A percentile compares a stretch with the other conserved stretches of the same genome.
These are phyloP conservation scores for Amazonetta brasiliensis DNA, from an alignment of 2,797 vertebrate genomes.

Conservation along the genomic window DNA sequence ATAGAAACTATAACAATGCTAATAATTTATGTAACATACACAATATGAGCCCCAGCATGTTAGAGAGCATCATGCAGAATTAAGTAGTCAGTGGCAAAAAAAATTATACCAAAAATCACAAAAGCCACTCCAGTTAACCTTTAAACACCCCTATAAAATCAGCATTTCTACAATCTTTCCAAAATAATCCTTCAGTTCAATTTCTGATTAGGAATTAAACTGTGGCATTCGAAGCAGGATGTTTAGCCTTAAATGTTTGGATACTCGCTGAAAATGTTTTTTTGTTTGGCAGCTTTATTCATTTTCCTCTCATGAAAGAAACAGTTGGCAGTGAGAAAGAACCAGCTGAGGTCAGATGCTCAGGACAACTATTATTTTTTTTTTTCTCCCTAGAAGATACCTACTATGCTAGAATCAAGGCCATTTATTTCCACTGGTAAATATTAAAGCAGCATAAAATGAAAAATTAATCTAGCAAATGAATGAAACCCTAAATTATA, in stretches of 20 bases:
- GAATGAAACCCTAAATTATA: background rate
- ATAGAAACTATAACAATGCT: background rate
- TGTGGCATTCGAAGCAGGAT: constrained; percentile 5
- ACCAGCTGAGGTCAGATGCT: constrained; percentile 25
- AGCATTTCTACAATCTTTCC: background rate
- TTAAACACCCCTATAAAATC: background rate
- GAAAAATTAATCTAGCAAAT: background rate
- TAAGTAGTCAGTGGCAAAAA: background rate
- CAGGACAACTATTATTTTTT: background rate
- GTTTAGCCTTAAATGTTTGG: background rate
- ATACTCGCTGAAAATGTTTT: background rate
- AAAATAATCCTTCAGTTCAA: constrained; percentile 33
- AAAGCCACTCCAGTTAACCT: background rate
- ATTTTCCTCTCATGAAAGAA: constrained; percentile 1
- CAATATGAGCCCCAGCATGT: fast-evolving
- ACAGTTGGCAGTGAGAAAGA: background rate
- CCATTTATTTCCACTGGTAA: background rate
- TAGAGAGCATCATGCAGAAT: background rate
- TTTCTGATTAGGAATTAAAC: background rate
- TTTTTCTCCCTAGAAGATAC: background rate
- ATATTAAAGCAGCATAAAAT: background rate
- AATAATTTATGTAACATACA: background rate
- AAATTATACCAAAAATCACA: background rate
- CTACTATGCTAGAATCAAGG: background rate
- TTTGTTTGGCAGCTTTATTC: background rate